Evolutionary conservation across 2,113 vertebrate genomes (phyloP).

Genomic region (Etia nguti): DNA sequence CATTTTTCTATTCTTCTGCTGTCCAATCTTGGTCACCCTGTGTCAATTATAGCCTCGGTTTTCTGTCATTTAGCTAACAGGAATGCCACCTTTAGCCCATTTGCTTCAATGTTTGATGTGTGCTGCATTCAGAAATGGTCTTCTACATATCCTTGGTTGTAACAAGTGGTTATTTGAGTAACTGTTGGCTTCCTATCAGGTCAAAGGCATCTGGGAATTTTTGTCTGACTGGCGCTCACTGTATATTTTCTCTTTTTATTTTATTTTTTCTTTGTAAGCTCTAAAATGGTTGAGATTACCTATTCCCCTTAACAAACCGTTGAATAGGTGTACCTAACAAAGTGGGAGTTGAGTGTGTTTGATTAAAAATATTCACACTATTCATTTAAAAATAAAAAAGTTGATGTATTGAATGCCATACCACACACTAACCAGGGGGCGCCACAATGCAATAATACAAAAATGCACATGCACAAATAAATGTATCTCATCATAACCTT

Average conservation of each 20-base stretch:
- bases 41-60: not conserved
- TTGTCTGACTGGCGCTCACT: fast-evolving
- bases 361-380: not conserved
- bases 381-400: not conserved
- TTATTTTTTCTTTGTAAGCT: not conserved
- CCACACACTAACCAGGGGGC: not conserved
- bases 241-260: not conserved
- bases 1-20: not conserved
- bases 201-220: not conserved
- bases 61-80: not conserved
- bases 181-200: not conserved
- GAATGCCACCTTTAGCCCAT: not conserved
- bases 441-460: not conserved
- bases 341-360: not conserved
- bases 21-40: not conserved
- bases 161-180: not conserved
- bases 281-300: not conserved
- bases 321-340: not conserved
- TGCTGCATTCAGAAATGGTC: not conserved
- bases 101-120: not conserved
- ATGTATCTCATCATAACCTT: not conserved
- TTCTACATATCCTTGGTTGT: not conserved
- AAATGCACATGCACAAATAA: not conserved
- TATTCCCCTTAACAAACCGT: not conserved
- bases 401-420: not conserved